Base-by-base conservation (phyloP, 2,797 vertebrate species). In the Fistularia commersonii region DNA sequence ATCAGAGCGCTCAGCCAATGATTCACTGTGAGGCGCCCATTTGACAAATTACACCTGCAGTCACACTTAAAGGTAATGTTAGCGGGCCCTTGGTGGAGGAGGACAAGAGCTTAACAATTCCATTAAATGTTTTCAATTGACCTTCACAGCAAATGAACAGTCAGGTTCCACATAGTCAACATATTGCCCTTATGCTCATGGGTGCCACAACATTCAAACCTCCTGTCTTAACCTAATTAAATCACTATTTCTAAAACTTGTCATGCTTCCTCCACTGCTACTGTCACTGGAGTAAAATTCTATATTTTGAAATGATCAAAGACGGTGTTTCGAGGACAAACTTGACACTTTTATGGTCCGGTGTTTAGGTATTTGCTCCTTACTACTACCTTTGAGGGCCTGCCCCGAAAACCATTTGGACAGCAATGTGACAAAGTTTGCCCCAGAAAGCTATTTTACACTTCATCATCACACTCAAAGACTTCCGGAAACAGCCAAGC, bases 21-120 rank as follows among this genome's bases (percentile, higher is more conserved):
- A 83, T 58, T 86, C 75, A 85, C 70, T 35, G 53, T 52, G 70
- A 77, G 74, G 63, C 67, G 64, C 65, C 80, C 72, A 66, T 85
- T 80, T 87, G 87, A 88, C 83, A 84, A 78, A 88, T 88, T 83
- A 84, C 81, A 87, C 84, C 81, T 84, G 80, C 84, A 82, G 83
- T 82, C 79, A 70, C 77, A 85, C 82, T 87, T 83, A 87, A 84
- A 85, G 79, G 75, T 81, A 87, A 84, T 77, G 81, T 78, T 78
- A 79, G 81, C 51, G 34, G 63, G 67, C 69, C 66, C 64, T 66
- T 40, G n/a, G 68, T 38, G 14, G 52, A 60, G 54, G 46, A 61
- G 64, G 65, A 82, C 51, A 59, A 74, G 54, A 61, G 59, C 57
- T 67, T 61, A 71, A 81, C 78, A 64, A 70, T 85, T 72, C 69